A percentile compares a stretch with the other conserved stretches of the same genome.
Conservation (phyloP, 2,888 invertebrate species). For the Allolobophora icterica region DNA sequence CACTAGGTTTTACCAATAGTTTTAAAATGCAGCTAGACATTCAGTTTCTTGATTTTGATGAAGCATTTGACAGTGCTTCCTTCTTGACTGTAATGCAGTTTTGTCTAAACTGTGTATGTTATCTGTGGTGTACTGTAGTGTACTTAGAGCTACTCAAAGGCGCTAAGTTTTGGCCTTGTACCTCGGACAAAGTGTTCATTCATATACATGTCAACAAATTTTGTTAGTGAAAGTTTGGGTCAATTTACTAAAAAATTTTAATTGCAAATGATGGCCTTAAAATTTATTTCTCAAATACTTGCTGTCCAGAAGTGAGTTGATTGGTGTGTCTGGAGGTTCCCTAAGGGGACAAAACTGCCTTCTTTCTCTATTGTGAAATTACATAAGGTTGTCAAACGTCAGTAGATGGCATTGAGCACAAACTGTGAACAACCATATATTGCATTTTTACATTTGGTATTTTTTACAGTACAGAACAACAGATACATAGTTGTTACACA, state of each 20-base stretch:
- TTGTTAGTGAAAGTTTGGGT: neutral
- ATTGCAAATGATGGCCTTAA: too few species aligned
- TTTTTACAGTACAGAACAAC: neutral
- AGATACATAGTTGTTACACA: neutral
- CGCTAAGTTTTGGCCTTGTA: neutral
- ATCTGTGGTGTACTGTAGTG: neutral
- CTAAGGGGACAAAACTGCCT: neutral
- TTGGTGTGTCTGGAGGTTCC: neutral
- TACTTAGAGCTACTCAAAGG: neutral
- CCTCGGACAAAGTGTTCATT: neutral
- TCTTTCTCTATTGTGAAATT: neutral
- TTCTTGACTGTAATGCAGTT: neutral
- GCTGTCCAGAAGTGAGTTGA: neutral
- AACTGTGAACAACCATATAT: neutral
- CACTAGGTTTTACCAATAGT: neutral
- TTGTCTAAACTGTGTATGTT: neutral
- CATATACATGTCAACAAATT: neutral
- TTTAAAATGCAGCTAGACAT: too few species aligned
- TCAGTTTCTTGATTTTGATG: neutral
- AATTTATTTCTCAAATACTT: neutral
- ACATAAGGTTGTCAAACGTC: conserved; percentile 6
- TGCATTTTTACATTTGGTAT: neutral
- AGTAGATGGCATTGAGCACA: neutral
- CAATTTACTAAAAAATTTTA: neutral
- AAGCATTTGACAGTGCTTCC: neutral